Conservation (phyloP, 2,888 invertebrate genomes). For the Pheosia gnoma region DNA sequence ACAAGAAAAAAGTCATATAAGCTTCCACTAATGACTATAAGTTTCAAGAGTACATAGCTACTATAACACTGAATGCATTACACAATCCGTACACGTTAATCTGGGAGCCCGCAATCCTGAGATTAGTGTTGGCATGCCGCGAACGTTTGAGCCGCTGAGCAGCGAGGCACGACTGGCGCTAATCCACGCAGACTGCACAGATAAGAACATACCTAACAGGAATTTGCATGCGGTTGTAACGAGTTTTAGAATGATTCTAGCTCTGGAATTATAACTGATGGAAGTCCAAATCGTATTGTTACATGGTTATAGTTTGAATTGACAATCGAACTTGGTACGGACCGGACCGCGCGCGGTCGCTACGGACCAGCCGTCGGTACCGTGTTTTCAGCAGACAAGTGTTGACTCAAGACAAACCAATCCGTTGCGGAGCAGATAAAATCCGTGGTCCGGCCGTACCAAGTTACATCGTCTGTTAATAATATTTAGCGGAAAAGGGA, state of each 20-base stretch:
- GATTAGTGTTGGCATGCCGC: slow-evolving; percentile 44
- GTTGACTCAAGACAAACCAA: too few species aligned
- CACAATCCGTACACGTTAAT: slow-evolving; percentile 41
- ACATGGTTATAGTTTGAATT: background rate
- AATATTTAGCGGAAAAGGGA: too few species aligned
- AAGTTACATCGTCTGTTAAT: too few species aligned
- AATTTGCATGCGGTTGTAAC: slow-evolving; percentile 41
- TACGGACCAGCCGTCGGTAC: too few species aligned
- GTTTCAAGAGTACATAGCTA: slow-evolving; percentile 8
- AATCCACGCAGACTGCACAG: slow-evolving; percentile 38
- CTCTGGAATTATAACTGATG: background rate
- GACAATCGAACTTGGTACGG: too few species aligned
- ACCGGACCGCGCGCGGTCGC: too few species aligned
- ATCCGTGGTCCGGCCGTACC: too few species aligned
- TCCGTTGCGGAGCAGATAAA: too few species aligned
- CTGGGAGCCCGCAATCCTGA: slow-evolving; percentile 20
- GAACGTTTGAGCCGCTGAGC: slow-evolving; percentile 33
- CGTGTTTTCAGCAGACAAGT: too few species aligned
- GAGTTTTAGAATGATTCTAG: slow-evolving; percentile 29
- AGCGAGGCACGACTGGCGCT: slow-evolving; percentile 24
- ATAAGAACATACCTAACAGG: slow-evolving; percentile 37
- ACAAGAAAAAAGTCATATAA: too few species aligned
- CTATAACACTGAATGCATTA: slow-evolving; percentile 46
- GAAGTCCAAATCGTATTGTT: background rate
- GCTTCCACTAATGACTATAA: background rate